phyloP scores from a whole-genome alignment of 2,888 invertebrate species.

The Bombylius major region DNA sequence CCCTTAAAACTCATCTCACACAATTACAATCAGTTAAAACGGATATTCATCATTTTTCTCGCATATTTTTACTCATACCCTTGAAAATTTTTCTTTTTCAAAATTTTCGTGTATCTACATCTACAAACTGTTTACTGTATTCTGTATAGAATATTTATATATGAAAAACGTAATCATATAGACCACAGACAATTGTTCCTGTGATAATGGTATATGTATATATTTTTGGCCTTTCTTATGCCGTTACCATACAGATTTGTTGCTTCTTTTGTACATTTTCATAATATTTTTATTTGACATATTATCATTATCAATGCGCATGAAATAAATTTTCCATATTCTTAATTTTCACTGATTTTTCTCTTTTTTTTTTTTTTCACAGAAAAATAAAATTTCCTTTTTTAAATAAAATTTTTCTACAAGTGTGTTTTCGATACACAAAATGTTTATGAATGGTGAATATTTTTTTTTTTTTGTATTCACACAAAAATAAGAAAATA shows the following conservation, averaged over 20 bases:
- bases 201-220: no score
- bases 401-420: neutral
- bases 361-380: neutral
- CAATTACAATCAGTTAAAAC: conserved; percentile 3
- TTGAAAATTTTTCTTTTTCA: neutral
- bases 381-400: neutral
- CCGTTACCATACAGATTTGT: neutral
- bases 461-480: no score
- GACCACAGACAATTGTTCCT: no score
- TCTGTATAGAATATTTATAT: no score
- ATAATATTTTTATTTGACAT: neutral
- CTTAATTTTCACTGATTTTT: conserved; percentile 1
- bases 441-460: neutral
- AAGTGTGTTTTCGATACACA: neutral
- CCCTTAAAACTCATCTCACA: conserved; percentile 9
- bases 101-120: no score
- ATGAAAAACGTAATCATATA: no score
- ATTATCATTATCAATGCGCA: conserved; percentile 1
- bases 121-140: no score
- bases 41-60: conserved; percentile 12
- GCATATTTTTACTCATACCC: conserved; percentile 1
- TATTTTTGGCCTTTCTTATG: no score
- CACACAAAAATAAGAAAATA: no score
- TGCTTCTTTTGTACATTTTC: neutral
- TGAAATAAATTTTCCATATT: neutral